phyloP scores from a whole-genome alignment of 1,140 invertebrate species.

The Temnothorax longispinosus region DNA sequence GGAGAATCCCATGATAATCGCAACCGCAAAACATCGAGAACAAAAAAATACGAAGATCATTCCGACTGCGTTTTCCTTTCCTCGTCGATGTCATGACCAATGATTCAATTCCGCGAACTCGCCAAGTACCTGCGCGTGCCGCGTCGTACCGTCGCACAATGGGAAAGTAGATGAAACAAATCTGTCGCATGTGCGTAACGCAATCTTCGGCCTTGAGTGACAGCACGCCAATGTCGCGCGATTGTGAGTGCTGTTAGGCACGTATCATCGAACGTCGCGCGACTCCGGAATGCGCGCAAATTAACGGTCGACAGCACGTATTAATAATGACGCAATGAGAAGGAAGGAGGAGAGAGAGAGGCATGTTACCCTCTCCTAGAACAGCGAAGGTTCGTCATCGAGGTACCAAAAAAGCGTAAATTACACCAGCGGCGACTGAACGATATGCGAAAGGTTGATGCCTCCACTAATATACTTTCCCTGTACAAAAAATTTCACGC shows the following conservation, averaged over 20 bases:
- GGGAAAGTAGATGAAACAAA: background rate
- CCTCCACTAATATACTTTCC: background rate
- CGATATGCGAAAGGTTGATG: constrained; percentile 10
- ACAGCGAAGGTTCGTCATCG: background rate
- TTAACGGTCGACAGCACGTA: constrained; percentile 2
- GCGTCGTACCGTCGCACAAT: background rate
- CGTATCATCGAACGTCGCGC: background rate
- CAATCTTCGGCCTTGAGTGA: constrained; percentile 18
- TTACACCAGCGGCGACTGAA: background rate
- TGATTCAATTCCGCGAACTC: background rate
- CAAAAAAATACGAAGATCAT: background rate
- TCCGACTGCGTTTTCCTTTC: background rate
- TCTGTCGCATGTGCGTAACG: background rate
- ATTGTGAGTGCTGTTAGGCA: constrained; percentile 1
- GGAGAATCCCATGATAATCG: background rate
- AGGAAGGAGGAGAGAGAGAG: background rate
- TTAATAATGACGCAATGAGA: constrained; percentile 28
- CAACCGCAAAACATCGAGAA: background rate
- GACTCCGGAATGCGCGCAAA: constrained; percentile 6
- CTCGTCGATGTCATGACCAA: background rate
- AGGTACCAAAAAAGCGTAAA: background rate
- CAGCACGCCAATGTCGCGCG: constrained; percentile 22
- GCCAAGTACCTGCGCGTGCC: background rate
- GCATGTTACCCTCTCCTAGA: background rate
- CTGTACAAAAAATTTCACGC: background rate